These are phyloP conservation scores for Anguilla rostrata DNA, from an alignment of 2,113 vertebrate genomes.

Conservation along the genomic window DNA sequence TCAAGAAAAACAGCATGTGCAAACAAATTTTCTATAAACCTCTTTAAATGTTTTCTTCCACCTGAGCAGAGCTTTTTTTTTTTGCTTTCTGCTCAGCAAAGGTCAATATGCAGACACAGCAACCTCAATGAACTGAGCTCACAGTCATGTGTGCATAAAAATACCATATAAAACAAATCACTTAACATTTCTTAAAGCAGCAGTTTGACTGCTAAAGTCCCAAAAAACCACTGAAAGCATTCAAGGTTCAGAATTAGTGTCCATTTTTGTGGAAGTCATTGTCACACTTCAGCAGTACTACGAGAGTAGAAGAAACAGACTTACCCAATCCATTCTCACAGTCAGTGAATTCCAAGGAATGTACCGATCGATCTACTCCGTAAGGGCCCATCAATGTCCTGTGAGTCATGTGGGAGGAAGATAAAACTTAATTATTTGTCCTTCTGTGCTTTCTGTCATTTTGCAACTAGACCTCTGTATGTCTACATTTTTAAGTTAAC, in stretches of 20 bases:
- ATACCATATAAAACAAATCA: slow-evolving; percentile 3
- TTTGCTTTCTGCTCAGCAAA: background rate
- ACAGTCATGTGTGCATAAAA: slow-evolving; percentile 27
- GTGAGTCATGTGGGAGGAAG: slow-evolving; percentile 6
- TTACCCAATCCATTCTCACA: slow-evolving; percentile 86
- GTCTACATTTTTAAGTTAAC: background rate
- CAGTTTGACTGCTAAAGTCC: too few species aligned
- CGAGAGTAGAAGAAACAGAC: slow-evolving; percentile 34
- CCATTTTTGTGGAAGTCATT: too few species aligned
- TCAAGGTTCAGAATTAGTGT: too few species aligned
- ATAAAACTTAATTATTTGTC: background rate
- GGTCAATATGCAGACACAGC: background rate
- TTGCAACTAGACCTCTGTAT: background rate
- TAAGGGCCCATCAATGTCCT: slow-evolving; percentile 91
- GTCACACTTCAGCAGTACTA: background rate
- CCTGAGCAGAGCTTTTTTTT: background rate
- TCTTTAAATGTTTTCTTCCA: background rate
- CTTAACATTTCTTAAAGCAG: background rate
- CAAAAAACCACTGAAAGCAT: too few species aligned
- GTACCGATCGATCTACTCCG: slow-evolving; percentile 77
- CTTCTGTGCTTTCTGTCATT: background rate
- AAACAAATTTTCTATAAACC: background rate
- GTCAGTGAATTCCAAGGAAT: slow-evolving; percentile 83
- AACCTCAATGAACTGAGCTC: background rate
- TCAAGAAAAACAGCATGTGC: too few species aligned